Base-by-base conservation (phyloP, 1,140 invertebrate genomes). In the Alviniconcha marisindica region DNA sequence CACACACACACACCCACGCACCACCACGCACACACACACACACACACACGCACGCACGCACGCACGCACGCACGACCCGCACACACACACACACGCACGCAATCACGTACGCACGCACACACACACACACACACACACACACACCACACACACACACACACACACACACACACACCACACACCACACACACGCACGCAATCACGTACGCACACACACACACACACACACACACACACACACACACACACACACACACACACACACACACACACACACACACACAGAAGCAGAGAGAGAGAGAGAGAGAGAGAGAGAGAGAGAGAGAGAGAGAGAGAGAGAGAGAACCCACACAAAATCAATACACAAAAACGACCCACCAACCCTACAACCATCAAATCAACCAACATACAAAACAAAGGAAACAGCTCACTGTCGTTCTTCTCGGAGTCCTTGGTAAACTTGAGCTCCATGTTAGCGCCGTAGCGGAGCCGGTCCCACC, bases 401-500 rank as follows among this genome's bases (percentile, higher is more conserved):
- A n/a, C n/a, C n/a, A n/a, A n/a, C n/a, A n/a, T n/a, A n/a, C 21
- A 3, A n/a, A 40, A 74, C n/a, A 33, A 33, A 33, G n/a, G 28
- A 28, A 69, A 69, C 63, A 12, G 28, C 42, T 51, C 48, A 51
- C 48, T n/a, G 48, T 77, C 74, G 42, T 48, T 48, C 74, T 38
- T 77, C 33, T 54, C 42, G 2, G 48, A 77, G 2, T 77, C 74
- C 74, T 77, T 51, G 44, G 69, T 71, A 36, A 51, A 76, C 73
- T 76, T 76, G 42, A 76, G 73, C 44, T 76, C 73, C 73, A 76
- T 76, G 44, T 21, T 24, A 7, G 73, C 54, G n/a, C 36, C 56
- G 28, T 80, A 80, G 33, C 78, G 78, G 5, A 82, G 54, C 21
- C 40, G 24, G 78, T 80, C 78, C 78, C 78, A 80, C 86, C 86